Evolutionary conservation across 1,140 invertebrate genomes (phyloP), one percentile per base, ranked within the genome.

Genomic region (Campodea augens): DNA sequence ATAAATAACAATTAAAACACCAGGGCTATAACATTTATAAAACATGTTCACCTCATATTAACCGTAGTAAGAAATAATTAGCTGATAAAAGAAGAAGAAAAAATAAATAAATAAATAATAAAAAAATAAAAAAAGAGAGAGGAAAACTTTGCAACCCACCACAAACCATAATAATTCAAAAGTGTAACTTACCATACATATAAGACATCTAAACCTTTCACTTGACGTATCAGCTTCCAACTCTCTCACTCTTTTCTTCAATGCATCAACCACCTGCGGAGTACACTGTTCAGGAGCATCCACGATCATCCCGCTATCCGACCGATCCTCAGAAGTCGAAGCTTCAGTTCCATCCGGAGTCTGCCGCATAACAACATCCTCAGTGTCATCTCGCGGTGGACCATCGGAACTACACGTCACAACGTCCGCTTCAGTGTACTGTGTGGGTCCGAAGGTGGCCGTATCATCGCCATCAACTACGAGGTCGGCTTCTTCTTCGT

Each of bases 401-500:
- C 72, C 71, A 43, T 71, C 69, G 15, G 64, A 60, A 19, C 68
- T 60, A 13, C 73, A 67, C 29, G 68, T 55, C 22, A 75, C 69
- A 13, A 86, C 74, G 64, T 85, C 78, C 0, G 67, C 67, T 49
- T 82, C 80, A 20, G 74, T 77, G 55, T 85, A 91, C 61, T 92
- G 88, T 10, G 81, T 65, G 5, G 79, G 77, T 1, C 87, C 88
- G 57, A 82, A 93, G 25, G 74, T 70, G 23, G 74, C 72, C 0
- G 70, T 69, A 43, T 81, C 78, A 58, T 81, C 78, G 1, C 74
- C 78, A 54, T 82, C 79, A 1, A 81, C 78, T 50, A 81, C 75
- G 20, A 90, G 61, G 53, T 88, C 81, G 24, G 78, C 75, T 48
- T 86, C 80, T 49, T 91, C 86, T 49, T 88, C 82, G n/a, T 70